Evolutionary conservation across 2,113 vertebrate species (phyloP).

Genomic region (Pao palembangensis): DNA sequence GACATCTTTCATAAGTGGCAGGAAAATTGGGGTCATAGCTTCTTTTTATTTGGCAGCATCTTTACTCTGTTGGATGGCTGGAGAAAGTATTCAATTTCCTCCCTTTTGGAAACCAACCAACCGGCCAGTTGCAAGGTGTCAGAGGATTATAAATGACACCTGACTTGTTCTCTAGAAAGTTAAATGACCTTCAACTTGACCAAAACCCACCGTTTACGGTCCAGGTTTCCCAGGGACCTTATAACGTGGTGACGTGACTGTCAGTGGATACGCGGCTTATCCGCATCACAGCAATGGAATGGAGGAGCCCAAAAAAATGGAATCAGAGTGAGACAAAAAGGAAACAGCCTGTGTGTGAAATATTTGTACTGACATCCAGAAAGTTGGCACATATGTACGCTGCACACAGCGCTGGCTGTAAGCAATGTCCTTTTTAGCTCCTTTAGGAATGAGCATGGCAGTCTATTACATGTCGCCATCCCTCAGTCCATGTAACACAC

Average conservation of each 20-base stretch:
- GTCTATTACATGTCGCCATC: conserved; percentile 45
- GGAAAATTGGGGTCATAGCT: conserved; percentile 30
- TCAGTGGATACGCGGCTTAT: conserved; percentile 39
- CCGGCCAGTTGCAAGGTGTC: conserved; percentile 37
- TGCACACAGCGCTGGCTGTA: conserved; percentile 38
- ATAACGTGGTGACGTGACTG: conserved; percentile 34
- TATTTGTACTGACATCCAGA: conserved; percentile 50
- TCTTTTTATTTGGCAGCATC: conserved; percentile 19
- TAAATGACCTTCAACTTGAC: conserved; percentile 50
- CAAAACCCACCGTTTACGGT: conserved; percentile 42
- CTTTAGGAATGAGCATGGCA: conserved; percentile 43
- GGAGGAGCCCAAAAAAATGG: conserved; percentile 12
- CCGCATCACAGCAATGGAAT: conserved; percentile 5
- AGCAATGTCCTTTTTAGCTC: conserved; percentile 42
- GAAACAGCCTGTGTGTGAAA: conserved; percentile 44
- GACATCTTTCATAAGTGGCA: conserved; percentile 32
- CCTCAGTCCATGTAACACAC: conserved; percentile 35
- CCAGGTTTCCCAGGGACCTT: background rate
- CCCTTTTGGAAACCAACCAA: conserved; percentile 20
- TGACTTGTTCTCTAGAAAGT: conserved; percentile 38
- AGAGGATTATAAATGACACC: conserved; percentile 51
- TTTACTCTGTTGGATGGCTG: conserved; percentile 19
- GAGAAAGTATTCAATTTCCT: conserved; percentile 38
- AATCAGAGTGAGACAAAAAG: conserved; percentile 19
- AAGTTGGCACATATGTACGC: conserved; percentile 8